Evolutionary conservation across 1,140 invertebrate genomes (phyloP).

Genomic region (Drosophila hydei): DNA sequence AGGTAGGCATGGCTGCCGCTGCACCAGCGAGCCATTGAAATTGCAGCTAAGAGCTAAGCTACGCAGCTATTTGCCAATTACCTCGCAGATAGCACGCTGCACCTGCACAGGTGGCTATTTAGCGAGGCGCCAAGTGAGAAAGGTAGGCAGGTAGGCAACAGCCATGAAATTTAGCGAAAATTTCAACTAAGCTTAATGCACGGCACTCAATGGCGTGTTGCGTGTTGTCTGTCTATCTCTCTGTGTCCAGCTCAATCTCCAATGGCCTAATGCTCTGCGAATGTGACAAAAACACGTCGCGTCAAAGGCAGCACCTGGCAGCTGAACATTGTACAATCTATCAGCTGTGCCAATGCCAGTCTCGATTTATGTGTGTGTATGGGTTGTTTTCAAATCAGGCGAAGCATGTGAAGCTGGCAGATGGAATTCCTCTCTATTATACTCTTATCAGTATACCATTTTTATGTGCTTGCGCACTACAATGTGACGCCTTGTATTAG

Average conservation of each 20-base stretch:
- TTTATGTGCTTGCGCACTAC: too few species aligned
- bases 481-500: too few species aligned
- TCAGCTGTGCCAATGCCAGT: conserved; percentile 28
- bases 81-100: neutral
- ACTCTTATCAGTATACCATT: too few species aligned
- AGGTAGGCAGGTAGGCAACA: too few species aligned
- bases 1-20: neutral
- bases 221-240: conserved; percentile 15
- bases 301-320: conserved; percentile 27
- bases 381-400: conserved; percentile 4
- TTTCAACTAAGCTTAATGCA: conserved; percentile 61
- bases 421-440: too few species aligned
- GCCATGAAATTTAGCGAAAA: conserved; percentile 43
- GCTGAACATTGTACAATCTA: conserved; percentile 40
- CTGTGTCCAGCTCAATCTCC: conserved; percentile 4
- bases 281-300: too few species aligned
- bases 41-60: conserved; percentile 63
- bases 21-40: conserved; percentile 36
- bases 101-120: conserved; percentile 36
- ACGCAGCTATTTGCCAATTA: conserved; percentile 40
- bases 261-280: neutral
- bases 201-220: conserved; percentile 30
- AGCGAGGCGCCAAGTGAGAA: too few species aligned
- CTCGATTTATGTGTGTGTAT: neutral
- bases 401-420: neutral